Evolutionary conservation across 2,113 vertebrate species (phyloP), one percentile per base, ranked within the genome.

Genomic region (Aplodontia rufa): DNA sequence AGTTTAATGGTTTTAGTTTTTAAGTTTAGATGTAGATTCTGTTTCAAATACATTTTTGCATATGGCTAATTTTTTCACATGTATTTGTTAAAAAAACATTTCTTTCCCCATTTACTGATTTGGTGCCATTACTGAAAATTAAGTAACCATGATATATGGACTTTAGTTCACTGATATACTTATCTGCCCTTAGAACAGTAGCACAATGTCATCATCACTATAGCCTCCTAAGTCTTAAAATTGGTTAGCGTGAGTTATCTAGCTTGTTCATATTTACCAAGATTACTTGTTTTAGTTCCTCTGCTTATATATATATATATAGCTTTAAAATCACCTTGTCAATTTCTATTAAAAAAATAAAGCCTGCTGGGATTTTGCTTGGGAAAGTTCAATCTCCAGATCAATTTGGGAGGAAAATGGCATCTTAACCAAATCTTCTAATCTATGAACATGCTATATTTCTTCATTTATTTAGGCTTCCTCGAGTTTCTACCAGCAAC

Each of bases 41-140:
- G 75, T 53, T 49, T 74, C 58, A 94, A 94, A 66, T 42, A 69
- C 19, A 75, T 76, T 88, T 95, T 83, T 92, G 37, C 68, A 37
- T 60, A 30, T n/a, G 40, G 79, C 40, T 78, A 55, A 78, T 28
- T 49, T 74, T 24, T 83, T 32, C 40, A 37, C 14, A 30, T 35
- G 53, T 32, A 32, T 68, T 19, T 94, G 35, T 37, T 89, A 45
- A 82, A 55, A 55, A 74, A 74, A 66, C 3, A 40, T 92, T 88
- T 68, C 53, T 69, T 76, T 76, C 55, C 28, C 55, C 26, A 53
- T 40, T 62, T 66, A 94, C 16, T 75, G 47, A 58, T 8, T 30
- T 83, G 68, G 51, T 37, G 12, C 35, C n/a, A 32, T 53, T 87
- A 35, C 1, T 51, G 42, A 74, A 51, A 88, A 62, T 47, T n/a